Conservation (phyloP, 1,140 invertebrate species). For the Musca vetustissima region DNA sequence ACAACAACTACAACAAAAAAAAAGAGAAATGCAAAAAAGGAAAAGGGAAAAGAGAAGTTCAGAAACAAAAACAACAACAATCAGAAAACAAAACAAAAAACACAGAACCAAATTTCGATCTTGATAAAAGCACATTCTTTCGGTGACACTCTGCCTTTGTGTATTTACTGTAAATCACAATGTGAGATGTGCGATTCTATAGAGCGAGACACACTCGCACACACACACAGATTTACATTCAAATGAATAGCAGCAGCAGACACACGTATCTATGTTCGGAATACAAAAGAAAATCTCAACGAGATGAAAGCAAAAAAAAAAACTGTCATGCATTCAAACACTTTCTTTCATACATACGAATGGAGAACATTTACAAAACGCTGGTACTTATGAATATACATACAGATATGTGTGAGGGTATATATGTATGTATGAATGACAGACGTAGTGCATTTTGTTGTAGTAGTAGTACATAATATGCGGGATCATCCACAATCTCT, state of each 20-base stretch:
- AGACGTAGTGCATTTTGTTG: neutral
- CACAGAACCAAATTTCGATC: constrained; percentile 16
- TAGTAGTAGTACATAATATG: constrained; percentile 7
- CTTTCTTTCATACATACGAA: neutral
- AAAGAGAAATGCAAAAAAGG: too few species aligned
- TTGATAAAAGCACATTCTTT: constrained; percentile 17
- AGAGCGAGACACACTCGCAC: neutral
- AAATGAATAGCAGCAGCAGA: neutral
- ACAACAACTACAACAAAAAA: too few species aligned
- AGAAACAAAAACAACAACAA: constrained; percentile 3
- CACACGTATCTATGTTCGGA: neutral
- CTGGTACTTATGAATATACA: constrained; percentile 2
- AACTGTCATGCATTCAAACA: neutral
- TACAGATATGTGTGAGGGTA: too few species aligned
- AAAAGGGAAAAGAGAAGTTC: too few species aligned
- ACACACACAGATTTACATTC: neutral
- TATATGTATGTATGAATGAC: constrained; percentile 11
- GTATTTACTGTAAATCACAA: constrained; percentile 19
- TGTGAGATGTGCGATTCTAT: constrained; percentile 7
- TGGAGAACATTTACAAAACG: constrained; percentile 4
- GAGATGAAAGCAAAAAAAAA: too few species aligned
- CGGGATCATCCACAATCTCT: constrained; percentile 12
- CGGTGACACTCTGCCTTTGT: constrained; percentile 5
- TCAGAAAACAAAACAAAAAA: too few species aligned
- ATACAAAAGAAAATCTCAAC: neutral